Conservation (phyloP, 2,888 invertebrate species). For the Hyposoter dolosus region DNA sequence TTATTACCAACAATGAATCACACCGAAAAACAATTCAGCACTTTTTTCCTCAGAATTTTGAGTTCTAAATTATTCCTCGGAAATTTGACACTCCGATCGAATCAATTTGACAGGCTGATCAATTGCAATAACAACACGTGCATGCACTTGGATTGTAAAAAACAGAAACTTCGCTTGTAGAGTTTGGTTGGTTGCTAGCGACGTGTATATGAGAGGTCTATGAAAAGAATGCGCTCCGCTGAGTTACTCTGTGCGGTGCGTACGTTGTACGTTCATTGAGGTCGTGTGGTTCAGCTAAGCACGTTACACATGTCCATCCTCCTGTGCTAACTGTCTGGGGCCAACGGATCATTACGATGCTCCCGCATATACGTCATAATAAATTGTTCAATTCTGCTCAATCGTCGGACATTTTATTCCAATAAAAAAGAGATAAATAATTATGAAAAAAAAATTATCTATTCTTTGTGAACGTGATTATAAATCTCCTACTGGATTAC, state of each 20-base stretch:
- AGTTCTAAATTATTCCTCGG: not conserved
- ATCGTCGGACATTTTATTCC: slow-evolving; percentile 20
- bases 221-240: not conserved
- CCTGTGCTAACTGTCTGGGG: slow-evolving; percentile 13
- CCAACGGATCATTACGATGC: slow-evolving; percentile 7
- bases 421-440: slow-evolving; percentile 9
- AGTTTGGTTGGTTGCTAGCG: not conserved
- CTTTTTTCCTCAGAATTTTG: not conserved
- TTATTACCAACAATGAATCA: not conserved
- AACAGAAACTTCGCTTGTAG: not conserved
- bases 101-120: not conserved
- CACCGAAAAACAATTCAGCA: not conserved
- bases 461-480: not conserved
- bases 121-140: slow-evolving; percentile 46
- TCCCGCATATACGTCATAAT: slow-evolving; percentile 8
- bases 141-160: not conserved
- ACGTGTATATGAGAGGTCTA: not conserved
- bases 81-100: not conserved
- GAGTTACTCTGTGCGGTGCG: slow-evolving; percentile 18
- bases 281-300: slow-evolving; percentile 28
- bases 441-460: not conserved
- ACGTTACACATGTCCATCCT: slow-evolving; percentile 27
- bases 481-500: not conserved
- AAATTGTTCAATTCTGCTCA: slow-evolving; percentile 46
- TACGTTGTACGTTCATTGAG: slow-evolving; percentile 58